Evolutionary conservation across 2,797 vertebrate species (phyloP).

Genomic region (Ctenochaetus hawaiiensis): DNA sequence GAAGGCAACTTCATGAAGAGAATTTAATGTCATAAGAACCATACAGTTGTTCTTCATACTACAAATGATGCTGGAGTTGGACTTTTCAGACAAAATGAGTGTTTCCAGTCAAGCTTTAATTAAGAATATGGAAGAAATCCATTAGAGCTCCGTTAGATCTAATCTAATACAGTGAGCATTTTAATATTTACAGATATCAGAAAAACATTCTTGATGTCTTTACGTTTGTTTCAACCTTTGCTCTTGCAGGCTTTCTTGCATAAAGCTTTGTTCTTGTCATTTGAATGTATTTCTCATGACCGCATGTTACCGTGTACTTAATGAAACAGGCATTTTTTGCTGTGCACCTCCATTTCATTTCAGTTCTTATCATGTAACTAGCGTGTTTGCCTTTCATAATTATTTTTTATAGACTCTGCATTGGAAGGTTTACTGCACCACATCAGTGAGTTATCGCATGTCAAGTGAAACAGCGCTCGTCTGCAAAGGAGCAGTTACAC

Average conservation of each 20-base stretch:
- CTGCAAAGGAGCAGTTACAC: slow-evolving; percentile 49
- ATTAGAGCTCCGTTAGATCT: background rate
- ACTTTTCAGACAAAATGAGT: background rate
- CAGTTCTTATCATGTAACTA: background rate
- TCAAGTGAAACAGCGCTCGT: slow-evolving; percentile 36
- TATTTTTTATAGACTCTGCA: slow-evolving; percentile 4
- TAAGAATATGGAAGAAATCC: background rate
- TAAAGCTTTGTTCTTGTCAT: background rate
- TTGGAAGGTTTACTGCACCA: background rate
- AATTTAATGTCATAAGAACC: background rate
- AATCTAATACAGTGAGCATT: background rate
- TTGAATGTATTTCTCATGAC: background rate
- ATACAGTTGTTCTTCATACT: background rate
- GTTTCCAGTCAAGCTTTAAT: background rate
- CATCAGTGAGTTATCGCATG: slow-evolving; percentile 6
- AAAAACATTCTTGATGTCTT: background rate
- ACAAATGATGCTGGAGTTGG: background rate
- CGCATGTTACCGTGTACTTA: background rate
- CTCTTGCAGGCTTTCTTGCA: background rate
- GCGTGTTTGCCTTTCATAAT: background rate
- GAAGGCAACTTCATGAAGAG: background rate
- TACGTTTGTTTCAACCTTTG: background rate
- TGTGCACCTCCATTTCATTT: background rate
- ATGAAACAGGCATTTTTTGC: background rate
- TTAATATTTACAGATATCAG: background rate